Evolutionary conservation across 2,888 invertebrate species (phyloP).

Genomic region (Meghimatium bilineatum): DNA sequence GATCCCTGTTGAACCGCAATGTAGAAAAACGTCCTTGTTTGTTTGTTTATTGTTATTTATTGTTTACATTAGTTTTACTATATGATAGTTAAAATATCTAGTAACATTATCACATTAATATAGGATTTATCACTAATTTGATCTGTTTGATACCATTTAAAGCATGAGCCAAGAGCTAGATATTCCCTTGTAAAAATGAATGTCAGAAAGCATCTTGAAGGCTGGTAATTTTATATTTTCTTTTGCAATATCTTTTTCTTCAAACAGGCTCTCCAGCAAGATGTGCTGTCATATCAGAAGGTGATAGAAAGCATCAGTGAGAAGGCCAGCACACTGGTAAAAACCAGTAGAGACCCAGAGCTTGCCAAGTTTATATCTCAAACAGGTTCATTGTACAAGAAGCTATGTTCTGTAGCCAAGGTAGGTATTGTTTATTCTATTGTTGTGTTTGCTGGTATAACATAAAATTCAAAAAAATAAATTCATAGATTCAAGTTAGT

Average conservation of each 20-base stretch:
- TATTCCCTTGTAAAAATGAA: no score
- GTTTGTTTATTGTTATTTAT: no score
- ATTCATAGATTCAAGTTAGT: no score
- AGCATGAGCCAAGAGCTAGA: no score
- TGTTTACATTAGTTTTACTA: no score
- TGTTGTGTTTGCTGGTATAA: background rate
- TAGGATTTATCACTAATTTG: no score
- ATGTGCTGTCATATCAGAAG: slow-evolving; percentile 91
- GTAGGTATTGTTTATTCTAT: slow-evolving; percentile 47
- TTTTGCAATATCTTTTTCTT: background rate
- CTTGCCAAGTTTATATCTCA: slow-evolving; percentile 67
- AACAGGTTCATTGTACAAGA: slow-evolving; percentile 67
- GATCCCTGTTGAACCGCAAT: no score
- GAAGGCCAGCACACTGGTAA: slow-evolving; percentile 86
- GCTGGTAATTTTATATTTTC: background rate
- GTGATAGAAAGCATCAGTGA: slow-evolving; percentile 93
- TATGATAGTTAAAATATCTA: no score
- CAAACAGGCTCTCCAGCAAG: slow-evolving; percentile 86
- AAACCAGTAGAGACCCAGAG: slow-evolving; percentile 80
- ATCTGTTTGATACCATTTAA: no score
- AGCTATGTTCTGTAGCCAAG: slow-evolving; percentile 67
- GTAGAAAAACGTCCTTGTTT: no score
- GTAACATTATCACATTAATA: no score
- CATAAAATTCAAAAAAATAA: background rate
- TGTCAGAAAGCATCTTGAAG: no score